Base-by-base conservation (phyloP, 1,140 invertebrate genomes). In the Sycophila sp. region DNA sequence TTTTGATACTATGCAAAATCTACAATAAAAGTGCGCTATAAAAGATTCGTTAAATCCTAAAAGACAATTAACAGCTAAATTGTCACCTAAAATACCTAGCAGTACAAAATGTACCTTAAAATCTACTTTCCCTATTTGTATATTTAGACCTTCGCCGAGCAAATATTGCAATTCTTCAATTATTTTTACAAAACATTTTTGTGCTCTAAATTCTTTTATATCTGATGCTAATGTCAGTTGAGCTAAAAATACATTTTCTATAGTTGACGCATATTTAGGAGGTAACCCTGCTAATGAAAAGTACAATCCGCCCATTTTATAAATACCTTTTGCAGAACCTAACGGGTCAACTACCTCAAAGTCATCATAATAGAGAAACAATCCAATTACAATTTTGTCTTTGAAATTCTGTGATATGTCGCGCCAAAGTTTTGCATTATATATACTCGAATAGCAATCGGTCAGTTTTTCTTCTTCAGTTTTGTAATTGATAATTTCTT, bases 281-380 rank as follows among this genome's bases (percentile, higher is more conserved):
- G 67, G 75, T 32, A 74, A 38, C 0, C 42, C 75, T 17, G 56
- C 66, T 26, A 76, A 22, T 15, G 69, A 72, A 65, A 47, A 73
- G 55, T 76, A 76, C 13, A 65, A 17, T 47, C 60, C 74, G 15
- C 72, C 75, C n/a, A 76, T 59, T 71, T 74, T 76, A 36, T 76
- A 53, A 28, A 73, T 70, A 11, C 72, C 69, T 11, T 64, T 51
- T 28, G 69, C 62, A 15, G 55, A 62, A 17, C 63, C 64, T 13
- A 76, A 42, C 15, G 55, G 49, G 64, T 76, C 64, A 38, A 64
- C 47, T 4, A 69, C 62, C 38, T 74, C 75, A 58, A 76, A 74
- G 60, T 76, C 75, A 59, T 76, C 75, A 28, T 74, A 68, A 49
- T 56, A 76, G 10, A 76, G 55, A 15, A 69, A 62, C 38, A 74